Conservation (phyloP, 2,113 vertebrate species). For the Oryzias woworae region DNA sequence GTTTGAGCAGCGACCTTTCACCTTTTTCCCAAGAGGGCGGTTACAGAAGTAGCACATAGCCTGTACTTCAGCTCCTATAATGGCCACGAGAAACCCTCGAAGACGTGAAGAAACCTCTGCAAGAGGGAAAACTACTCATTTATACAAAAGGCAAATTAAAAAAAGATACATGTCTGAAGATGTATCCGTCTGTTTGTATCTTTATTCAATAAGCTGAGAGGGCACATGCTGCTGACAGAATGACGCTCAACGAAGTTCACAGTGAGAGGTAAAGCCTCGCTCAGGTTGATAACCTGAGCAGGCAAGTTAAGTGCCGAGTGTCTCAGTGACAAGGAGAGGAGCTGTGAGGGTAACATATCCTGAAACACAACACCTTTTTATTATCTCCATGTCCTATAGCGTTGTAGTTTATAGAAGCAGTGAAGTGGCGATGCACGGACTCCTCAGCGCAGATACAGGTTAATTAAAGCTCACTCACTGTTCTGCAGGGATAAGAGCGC, state of each 20-base stretch:
- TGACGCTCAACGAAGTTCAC: slow-evolving; percentile 52
- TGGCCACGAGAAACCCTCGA: slow-evolving; percentile 13
- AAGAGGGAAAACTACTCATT: background rate
- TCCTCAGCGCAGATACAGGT: slow-evolving; percentile 60
- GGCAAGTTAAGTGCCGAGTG: slow-evolving; percentile 60
- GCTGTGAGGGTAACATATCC: slow-evolving; percentile 60
- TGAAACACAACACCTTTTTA: slow-evolving; percentile 53
- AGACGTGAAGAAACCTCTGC: background rate
- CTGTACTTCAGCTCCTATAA: background rate
- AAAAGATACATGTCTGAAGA: too few relatives aligned
- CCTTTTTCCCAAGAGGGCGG: slow-evolving; percentile 24
- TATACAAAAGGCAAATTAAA: too few relatives aligned
- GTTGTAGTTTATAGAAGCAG: slow-evolving; percentile 52
- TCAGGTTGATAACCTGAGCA: slow-evolving; percentile 66
- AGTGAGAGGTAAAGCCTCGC: slow-evolving; percentile 28
- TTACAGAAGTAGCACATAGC: slow-evolving; percentile 7
- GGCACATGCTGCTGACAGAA: slow-evolving; percentile 27
- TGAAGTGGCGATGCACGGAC: slow-evolving; percentile 38
- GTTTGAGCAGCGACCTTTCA: slow-evolving; percentile 46
- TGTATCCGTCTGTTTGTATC: background rate
- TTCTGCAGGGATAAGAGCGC: slow-evolving; percentile 70
- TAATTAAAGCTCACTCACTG: slow-evolving; percentile 69
- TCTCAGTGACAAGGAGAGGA: slow-evolving; percentile 62
- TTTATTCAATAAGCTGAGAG: slow-evolving; percentile 6
- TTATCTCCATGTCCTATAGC: slow-evolving; percentile 55